Base-by-base conservation (phyloP, 2,113 vertebrate species). In the Serinus canaria region DNA sequence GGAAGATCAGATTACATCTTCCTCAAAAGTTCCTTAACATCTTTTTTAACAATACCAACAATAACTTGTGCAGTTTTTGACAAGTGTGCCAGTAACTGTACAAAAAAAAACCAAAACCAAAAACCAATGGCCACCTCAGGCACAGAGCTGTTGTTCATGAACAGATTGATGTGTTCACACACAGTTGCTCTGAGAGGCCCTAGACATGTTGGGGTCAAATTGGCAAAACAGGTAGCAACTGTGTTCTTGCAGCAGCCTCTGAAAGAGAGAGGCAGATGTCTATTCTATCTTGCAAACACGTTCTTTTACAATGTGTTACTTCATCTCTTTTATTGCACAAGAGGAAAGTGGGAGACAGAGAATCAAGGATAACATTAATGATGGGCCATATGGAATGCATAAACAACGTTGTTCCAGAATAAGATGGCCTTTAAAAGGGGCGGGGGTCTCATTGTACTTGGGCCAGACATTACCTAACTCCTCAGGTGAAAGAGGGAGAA, bases 241-340 rank as follows among this genome's bases (percentile, higher is more conserved):
- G 52, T 75, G 64, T 41, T 90, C 87, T 84, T 55, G 19, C 73
- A 94, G 82, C 90, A 97, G 95, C 92, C 76, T 95, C 80, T 62
- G 84, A 91, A 96, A 80, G 91, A 95, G 84, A 96, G 95, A 96
- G 95, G 81, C 80, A 95, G 94, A 97, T 96, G 85, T 94, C 88
- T 86, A 89, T 94, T 83, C 76, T 87, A 37, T 89, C 93, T 94
- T 94, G 94, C 97, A 94, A 97, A 95, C 91, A 95, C 83, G 60
- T 89, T 96, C 82, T 91, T 94, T 96, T 94, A 96, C 89, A 93
- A 84, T 76, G 90, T 94, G 91, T 67, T 89, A 80, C 46, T 95
- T 97, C 94, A 62, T 95, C 84, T 87, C 91, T 96, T 97, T 95
- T 95, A 72, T 62, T 82, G 83, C 64, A 72, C 67, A 55, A 85